Conservation (phyloP, 1,140 invertebrate species). For the Amyelois transitella region DNA sequence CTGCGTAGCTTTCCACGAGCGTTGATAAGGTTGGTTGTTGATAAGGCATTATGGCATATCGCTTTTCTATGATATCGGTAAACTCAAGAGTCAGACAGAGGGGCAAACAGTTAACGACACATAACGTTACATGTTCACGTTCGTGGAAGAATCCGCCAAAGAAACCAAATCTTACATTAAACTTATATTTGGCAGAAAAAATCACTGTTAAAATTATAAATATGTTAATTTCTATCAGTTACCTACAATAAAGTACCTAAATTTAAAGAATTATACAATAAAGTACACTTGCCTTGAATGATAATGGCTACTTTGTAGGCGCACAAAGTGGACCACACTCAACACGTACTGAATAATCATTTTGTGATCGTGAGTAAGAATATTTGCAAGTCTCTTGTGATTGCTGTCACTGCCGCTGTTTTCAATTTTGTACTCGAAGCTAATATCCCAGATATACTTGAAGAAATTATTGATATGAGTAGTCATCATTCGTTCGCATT, state of each 20-base stretch:
- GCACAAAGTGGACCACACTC: constrained; percentile 47
- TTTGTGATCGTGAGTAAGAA: constrained; percentile 39
- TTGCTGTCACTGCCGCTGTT: constrained; percentile 18
- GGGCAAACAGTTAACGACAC: too few species aligned
- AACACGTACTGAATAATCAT: constrained; percentile 50
- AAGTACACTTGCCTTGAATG: constrained; percentile 28
- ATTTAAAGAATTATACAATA: neutral
- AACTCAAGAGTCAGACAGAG: too few species aligned
- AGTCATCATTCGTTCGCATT: constrained; percentile 29
- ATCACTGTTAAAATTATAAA: too few species aligned
- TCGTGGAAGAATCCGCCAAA: too few species aligned
- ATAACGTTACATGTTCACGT: too few species aligned
- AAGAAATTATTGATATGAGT: constrained; percentile 53
- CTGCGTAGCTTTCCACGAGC: neutral
- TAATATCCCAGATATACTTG: constrained; percentile 42
- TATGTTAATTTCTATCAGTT: too few species aligned
- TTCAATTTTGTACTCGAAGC: constrained; percentile 28
- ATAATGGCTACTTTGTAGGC: constrained; percentile 47
- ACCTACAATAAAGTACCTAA: neutral
- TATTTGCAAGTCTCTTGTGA: constrained; percentile 7
- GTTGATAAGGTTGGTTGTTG: too few species aligned
- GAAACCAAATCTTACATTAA: too few species aligned
- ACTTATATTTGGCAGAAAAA: too few species aligned
- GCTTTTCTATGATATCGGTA: too few species aligned
- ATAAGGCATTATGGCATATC: too few species aligned